Evolutionary conservation across 1,140 invertebrate species (phyloP).

Genomic region (Antheraea pernyi): DNA sequence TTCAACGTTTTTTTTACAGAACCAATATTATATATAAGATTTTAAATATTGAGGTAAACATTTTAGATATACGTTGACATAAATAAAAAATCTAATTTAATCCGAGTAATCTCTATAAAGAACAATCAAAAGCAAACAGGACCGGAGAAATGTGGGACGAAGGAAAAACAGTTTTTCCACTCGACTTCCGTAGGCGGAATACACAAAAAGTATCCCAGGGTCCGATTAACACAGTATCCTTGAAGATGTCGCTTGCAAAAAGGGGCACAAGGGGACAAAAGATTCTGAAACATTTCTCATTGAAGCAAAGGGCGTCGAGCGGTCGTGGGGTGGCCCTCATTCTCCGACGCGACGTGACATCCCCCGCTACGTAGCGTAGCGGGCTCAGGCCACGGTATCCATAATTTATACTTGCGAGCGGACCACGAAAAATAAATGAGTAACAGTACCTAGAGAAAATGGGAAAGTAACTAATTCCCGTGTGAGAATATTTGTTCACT

Average conservation of each 20-base stretch:
- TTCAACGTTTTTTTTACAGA: neutral
- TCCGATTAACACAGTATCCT: constrained; percentile 75
- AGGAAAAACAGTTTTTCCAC: constrained; percentile 41
- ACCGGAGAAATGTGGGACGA: constrained; percentile 12
- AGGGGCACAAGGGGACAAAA: constrained; percentile 63
- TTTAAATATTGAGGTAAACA: no score
- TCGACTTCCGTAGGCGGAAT: constrained; percentile 40
- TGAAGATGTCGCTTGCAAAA: constrained; percentile 70
- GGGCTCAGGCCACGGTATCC: constrained; percentile 60
- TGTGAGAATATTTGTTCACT: constrained; percentile 7
- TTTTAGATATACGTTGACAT: no score
- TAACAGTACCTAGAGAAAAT: constrained; percentile 53
- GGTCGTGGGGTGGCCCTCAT: constrained; percentile 36
- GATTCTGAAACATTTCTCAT: constrained; percentile 71
- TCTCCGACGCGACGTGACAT: constrained; percentile 22
- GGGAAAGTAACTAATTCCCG: constrained; percentile 34
- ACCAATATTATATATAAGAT: neutral
- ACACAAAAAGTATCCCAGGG: constrained; percentile 54
- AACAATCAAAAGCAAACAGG: constrained; percentile 37
- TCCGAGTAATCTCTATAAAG: constrained; percentile 19
- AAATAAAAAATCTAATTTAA: constrained; percentile 9
- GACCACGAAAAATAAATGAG: constrained; percentile 73
- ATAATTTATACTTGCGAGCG: constrained; percentile 71
- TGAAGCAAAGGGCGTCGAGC: constrained; percentile 45
- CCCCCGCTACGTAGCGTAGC: constrained; percentile 49